Conservation (phyloP, 2,888 invertebrate species). For the Euzetes globulus region DNA sequence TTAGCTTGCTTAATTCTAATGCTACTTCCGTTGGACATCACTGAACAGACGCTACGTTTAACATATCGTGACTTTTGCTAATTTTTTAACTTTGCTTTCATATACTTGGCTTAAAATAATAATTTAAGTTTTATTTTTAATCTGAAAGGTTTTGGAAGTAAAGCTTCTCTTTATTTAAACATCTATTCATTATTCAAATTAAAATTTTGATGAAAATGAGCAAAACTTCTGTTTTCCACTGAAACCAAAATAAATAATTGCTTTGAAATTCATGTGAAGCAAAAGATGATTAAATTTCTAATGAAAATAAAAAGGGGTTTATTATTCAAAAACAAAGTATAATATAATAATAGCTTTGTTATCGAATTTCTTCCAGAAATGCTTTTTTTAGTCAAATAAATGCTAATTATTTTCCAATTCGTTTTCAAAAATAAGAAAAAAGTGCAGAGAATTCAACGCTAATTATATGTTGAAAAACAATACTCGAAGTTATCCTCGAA, state of each 20-base stretch:
- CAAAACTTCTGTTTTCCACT: not conserved
- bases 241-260: not conserved
- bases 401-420: no score
- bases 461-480: no score
- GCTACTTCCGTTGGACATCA: no score
- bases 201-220: not conserved
- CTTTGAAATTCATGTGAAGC: not conserved
- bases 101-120: not conserved
- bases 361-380: no score
- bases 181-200: not conserved
- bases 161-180: not conserved
- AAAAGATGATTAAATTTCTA: not conserved
- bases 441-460: no score
- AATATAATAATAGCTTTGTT: not conserved
- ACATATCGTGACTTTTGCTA: conserved; percentile 16
- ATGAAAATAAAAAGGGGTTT: not conserved
- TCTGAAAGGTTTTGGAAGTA: not conserved
- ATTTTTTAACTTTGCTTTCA: not conserved
- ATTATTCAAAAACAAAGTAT: not conserved
- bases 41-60: not conserved
- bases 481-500: no score
- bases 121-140: not conserved
- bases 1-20: no score
- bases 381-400: no score
- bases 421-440: no score